Percentiles rank a stretch among this genome's conserved stretches.
These are phyloP conservation scores for Timema cristinae DNA, from an alignment of 2,888 invertebrate genomes.

Conservation along the genomic window DNA sequence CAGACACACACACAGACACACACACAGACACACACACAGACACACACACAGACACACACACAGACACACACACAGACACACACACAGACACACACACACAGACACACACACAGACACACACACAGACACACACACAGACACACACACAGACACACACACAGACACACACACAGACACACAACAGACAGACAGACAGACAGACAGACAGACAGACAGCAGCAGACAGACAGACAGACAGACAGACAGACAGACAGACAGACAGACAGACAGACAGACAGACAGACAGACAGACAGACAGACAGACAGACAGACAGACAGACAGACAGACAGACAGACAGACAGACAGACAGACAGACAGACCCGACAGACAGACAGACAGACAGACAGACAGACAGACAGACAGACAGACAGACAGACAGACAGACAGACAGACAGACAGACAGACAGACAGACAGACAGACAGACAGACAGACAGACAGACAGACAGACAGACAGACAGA, in stretches of 20 bases:
- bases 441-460: constrained; percentile 16
- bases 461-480: constrained; percentile 16
- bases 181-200: no score
- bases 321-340: constrained; percentile 5
- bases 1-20: constrained; percentile 1
- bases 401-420: constrained; percentile 14
- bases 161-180: no score
- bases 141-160: no score
- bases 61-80: neutral
- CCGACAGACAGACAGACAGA: constrained; percentile 11
- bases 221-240: neutral
- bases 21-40: neutral
- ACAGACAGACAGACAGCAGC: neutral
- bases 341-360: constrained; percentile 6
- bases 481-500: constrained; percentile 16
- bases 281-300: constrained; percentile 5
- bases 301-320: constrained; percentile 5
- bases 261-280: neutral
- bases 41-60: neutral
- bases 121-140: neutral
- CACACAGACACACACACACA: neutral
- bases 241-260: neutral
- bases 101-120: neutral
- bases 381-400: constrained; percentile 13
- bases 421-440: constrained; percentile 15